Base-by-base conservation (phyloP, 2,888 invertebrate genomes). In the Temnothorax ravouxi region DNA sequence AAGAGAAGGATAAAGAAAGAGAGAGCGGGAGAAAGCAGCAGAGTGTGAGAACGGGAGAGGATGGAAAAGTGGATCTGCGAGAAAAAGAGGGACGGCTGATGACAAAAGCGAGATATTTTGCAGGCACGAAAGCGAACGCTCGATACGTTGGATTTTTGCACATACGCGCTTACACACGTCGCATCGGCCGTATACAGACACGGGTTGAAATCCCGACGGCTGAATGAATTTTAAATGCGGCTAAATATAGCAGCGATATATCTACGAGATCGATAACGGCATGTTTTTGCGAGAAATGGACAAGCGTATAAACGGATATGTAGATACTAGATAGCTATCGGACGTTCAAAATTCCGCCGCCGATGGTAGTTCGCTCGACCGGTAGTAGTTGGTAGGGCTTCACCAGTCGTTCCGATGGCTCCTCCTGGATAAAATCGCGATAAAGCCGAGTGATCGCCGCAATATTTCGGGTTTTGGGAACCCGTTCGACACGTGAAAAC, bases 251-350 rank as follows among this genome's bases (percentile, higher is more conserved):
- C 80, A 52, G 64, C 41, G 47, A 80, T 80, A 59, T 61, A 80
- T 25, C 59, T 18, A 59, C 11, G 25, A 56, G 71, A 79, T 80
- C 83, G 83, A 88, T 86, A 76, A 62, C 56, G 72, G 50, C 75
- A 18, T 52, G 62, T 74, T 62, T 64, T 59, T 21, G 54, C 69
- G 81, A 66, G 84, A 85, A 87, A 88, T 47, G 79, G 83, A 84
- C 75, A 84, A 75, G 87, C 82, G 77, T 77, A 80, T 59, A 79
- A 67, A 79, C 79, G 59, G 34, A 79, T 44, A 44, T 44, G 47
- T 25, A 69, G 59, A 79, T 79, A 47, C 47, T 25, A 69, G 59
- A 79, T 79, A 47, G 59, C 71, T 80, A 50, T 71, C 69, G 79
- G 69, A 69, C 79, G 21, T 69, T 79, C 56, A 25, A 79, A 80